Evolutionary conservation across 1,140 invertebrate genomes (phyloP), one percentile per base, ranked within the genome.

Genomic region (Oncopeltus fasciatus): DNA sequence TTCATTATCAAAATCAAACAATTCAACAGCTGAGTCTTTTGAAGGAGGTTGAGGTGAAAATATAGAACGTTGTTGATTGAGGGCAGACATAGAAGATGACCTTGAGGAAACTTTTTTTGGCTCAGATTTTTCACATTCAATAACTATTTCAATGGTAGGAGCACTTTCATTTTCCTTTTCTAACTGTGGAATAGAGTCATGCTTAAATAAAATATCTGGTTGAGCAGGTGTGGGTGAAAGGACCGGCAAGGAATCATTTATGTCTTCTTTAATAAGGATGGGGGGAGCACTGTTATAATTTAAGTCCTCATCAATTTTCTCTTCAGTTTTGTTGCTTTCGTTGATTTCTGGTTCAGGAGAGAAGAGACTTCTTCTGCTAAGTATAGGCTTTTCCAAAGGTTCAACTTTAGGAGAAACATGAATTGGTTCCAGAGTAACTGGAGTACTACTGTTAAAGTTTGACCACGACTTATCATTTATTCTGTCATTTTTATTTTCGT

Each of bases 21-120:
- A 66, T 65, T 82, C 79, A 49, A 75, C 71, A 64, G 77, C 73
- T 67, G 74, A 74, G 51, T 76, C 75, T 65, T 85, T 83, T 73
- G 86, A 86, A 16, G 75, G 74, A 18, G 81, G 78, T 62, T 83
- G 82, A 3, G 85, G 84, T 1, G 84, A 86, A 72, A 86, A 86
- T 72, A 86, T 83, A 2, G 83, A 83, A 44, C 81, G 58, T 12
- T 70, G 76, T 65, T 81, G 81, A 20, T 74, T 77, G 16, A 66
- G 56, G n/a, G 57, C 64, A 44, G 67, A 64, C n/a, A 66, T 31
- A 46, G 67, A 69, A 46, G 68, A 66, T 24, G 59, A 59, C 57
- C 69, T 64, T 1, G 67, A 67, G 31, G 43, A 61, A 4, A 68
- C 61, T 63, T 70, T 70, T 60, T 68, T 69, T 11, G 67, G 63